Conservation (phyloP, 2,797 vertebrate genomes). For the Prionace glauca region DNA sequence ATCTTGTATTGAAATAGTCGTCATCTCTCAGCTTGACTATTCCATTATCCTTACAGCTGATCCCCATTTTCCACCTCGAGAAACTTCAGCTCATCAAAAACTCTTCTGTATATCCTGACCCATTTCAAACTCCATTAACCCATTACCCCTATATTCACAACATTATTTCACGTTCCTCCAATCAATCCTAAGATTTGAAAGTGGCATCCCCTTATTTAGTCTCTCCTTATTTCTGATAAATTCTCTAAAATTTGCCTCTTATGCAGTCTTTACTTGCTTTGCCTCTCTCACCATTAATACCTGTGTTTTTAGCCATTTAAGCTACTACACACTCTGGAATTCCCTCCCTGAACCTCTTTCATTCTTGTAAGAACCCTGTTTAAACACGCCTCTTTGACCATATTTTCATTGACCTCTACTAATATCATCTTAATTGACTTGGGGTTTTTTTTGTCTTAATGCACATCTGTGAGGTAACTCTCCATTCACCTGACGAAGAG, state of each 20-base stretch:
- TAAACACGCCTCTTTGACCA: not conserved
- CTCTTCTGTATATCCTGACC: not conserved
- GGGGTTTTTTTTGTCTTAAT: not conserved
- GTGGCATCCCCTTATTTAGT: not conserved
- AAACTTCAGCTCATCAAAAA: not conserved
- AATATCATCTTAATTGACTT: not conserved
- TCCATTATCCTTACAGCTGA: not conserved
- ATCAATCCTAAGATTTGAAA: not conserved
- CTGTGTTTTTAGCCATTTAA: not conserved
- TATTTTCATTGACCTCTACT: not conserved
- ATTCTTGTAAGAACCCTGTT: not conserved
- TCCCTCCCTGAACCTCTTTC: not conserved
- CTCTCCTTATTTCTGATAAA: not conserved
- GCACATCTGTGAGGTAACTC: not conserved
- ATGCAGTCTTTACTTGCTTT: not conserved
- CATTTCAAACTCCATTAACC: not conserved
- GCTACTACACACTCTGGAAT: not conserved
- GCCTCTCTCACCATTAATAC: not conserved
- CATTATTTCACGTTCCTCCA: not conserved
- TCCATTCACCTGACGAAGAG: no score
- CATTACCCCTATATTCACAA: not conserved
- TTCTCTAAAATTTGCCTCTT: not conserved
- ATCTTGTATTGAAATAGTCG: not conserved
- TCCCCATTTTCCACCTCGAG: not conserved
- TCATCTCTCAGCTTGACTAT: not conserved